Conservation (phyloP, 2,113 vertebrate species). For the Gymnocephalus cernua region DNA sequence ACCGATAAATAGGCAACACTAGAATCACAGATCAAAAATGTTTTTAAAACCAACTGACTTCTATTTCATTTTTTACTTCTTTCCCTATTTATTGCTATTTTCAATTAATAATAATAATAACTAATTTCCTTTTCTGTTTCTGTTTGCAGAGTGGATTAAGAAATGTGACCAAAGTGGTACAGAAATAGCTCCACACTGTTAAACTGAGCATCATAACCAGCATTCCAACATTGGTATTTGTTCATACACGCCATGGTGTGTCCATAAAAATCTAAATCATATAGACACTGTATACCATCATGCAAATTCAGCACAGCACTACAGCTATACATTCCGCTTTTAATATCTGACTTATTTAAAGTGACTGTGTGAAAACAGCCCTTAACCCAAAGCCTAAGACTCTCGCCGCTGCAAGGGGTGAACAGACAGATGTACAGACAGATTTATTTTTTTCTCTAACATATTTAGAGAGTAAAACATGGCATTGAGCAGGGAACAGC, state of each 20-base stretch:
- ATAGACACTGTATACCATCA: slow-evolving; percentile 30
- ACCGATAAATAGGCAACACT: slow-evolving; percentile 2
- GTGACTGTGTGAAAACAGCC: slow-evolving; percentile 60
- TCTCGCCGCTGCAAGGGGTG: slow-evolving; percentile 44
- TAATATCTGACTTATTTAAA: slow-evolving; percentile 67
- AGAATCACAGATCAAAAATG: background rate
- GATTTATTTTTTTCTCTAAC: slow-evolving; percentile 50
- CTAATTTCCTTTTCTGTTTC: background rate
- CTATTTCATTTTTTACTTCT: slow-evolving; percentile 16
- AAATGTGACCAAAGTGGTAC: slow-evolving; percentile 34
- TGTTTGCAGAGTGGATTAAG: slow-evolving; percentile 46
- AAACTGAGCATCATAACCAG: slow-evolving; percentile 28
- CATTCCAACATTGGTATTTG: slow-evolving; percentile 40
- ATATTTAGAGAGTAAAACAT: slow-evolving; percentile 80
- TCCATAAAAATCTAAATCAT: slow-evolving; percentile 47
- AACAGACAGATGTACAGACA: slow-evolving; percentile 75
- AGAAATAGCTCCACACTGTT: slow-evolving; percentile 27
- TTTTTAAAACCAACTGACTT: background rate
- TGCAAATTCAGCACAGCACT: slow-evolving; percentile 24
- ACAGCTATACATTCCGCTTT: slow-evolving; percentile 38
- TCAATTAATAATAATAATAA: slow-evolving; percentile 30
- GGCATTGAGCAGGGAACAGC: slow-evolving; percentile 76
- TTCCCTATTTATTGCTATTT: slow-evolving; percentile 17
- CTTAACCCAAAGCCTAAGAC: slow-evolving; percentile 58
- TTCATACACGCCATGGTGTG: background rate